Base-by-base conservation (phyloP, 2,888 invertebrate genomes). In the Hypercompe scribonia region DNA sequence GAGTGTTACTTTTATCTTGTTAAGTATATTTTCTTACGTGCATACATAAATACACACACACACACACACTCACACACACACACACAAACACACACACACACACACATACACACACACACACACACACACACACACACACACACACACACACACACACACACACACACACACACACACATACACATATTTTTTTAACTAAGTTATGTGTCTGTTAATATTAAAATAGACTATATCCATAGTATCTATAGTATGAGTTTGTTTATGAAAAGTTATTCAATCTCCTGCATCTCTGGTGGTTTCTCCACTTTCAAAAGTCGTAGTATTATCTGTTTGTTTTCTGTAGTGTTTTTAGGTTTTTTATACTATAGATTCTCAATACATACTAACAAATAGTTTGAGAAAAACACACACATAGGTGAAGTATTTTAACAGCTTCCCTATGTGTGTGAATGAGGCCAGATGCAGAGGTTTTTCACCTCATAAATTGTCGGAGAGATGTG, bases 381-480 rank as follows among this genome's bases (percentile, higher is more conserved):
- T 58, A 28, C 50, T 58, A 28, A 18, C 21, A n/a, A 5, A 1
- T 36, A n/a, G 7, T 67, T 34, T 54, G 4, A 50, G 15, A 50
- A 34, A 54, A n/a, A 50, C 33, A 21, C 65, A 50, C 50, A 54
- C 28, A 36, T 54, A 54, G 36, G 68, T 18, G 36, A 11, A n/a
- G n/a, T 66, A 66, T 68, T 68, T 68, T 58, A 36, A 58, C 34
- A 15, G n/a, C 36, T 33, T 34, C 13, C 36, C 63, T 65, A 65
- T 61, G 69, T 70, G 69, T 70, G 69, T 28, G n/a, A 42, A 46
- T 33, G 69, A 58, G 36, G 58, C 21, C 28, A 68, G 63, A 70
- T 63, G 69, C 28, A 68, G 63, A 70, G 69, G 69, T 70, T 70
- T 63, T 63, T 70, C 63, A 63, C 61, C 69, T 70, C 63, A 33